Evolutionary conservation across 2,113 vertebrate species (phyloP), one percentile per base, ranked within the genome.

Genomic region (Ceratotherium simum): DNA sequence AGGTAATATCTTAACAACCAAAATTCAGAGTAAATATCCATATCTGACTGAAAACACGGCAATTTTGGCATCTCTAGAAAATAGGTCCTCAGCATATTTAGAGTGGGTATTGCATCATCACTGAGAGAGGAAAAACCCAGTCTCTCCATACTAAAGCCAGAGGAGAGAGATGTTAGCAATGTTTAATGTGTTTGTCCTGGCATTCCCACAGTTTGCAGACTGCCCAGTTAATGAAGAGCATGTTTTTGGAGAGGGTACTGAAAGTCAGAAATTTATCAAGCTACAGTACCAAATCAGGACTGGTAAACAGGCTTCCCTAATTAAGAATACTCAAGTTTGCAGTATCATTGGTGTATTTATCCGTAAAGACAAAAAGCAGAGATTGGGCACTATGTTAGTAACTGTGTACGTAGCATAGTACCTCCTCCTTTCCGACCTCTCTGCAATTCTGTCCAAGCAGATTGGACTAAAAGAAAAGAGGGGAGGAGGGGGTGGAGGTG

Each of bases 391-490:
- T 82, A 67, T n/a, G 14, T 23, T 6, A 21, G 31, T 46, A 42
- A 83, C 42, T 31, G 21, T 54, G 39, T 73, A 65, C 92, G 90
- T 54, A 92, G 95, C 95, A 93, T 27, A 33, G 17, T 6, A 0
- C 76, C 86, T 27, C 65, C 65, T 60, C 46, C 2, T 8, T 23
- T 27, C 14, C 46, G 16, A 4, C 8, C 4, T 60, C 6, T 6
- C 17, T 25, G 56, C 62, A 95, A 93, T 29, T 27, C 20, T 29
- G 27, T 29, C 54, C 81, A 62, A 90, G 11, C 8, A 31, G 46
- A 14, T 16, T 54, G 51, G 94, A 85, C 90, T 90, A 8, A 95
- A 92, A 64, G 72, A 92, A 96, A 62, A 87, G 73, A 67, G 36
- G 25, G 11, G 25, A 78, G 33, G 14, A 29, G 54, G 14, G 13